Evolutionary conservation across 2,888 invertebrate genomes (phyloP), one percentile per base, ranked within the genome.

Genomic region (Cantharis rustica): DNA sequence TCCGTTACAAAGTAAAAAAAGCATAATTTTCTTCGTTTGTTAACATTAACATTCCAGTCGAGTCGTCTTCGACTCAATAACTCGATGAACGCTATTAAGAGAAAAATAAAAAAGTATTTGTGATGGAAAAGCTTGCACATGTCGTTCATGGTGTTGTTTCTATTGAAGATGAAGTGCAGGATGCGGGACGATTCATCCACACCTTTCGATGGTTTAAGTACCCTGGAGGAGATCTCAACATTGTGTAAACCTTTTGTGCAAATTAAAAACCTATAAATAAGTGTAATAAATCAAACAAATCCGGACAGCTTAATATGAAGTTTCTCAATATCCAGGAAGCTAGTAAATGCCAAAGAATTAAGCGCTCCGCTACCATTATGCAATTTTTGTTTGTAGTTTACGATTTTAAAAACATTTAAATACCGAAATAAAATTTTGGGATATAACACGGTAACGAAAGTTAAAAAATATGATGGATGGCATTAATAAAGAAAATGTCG

Each of bases 401-500:
- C 64, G 64, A 66, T 23, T 66, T 64, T 66, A n/a, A 66, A 63
- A 66, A 20, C 23, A 66, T 66, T 66, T 20, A 66, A 13, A 20
- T 66, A 20, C 23, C 64, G 5, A 66, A 66, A n/a, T 16, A 66
- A n/a, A 20, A n/a, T 66, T 66, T 66, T 66, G 23, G 23, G 23
- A 20, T 66, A 66, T 20, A 16, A 63, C 20, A 66, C 17, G 17
- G 0, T 66, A 66, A 66, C n/a, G 16, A 66, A 66, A 20, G 47
- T n/a, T 68, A 47, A 68, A 73, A 66, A 71, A 70, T 75, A 31
- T 64, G 47, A 70, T 20, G 62, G 68, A 20, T 68, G 66, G n/a
- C 62, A 70, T 70, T 70, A 70, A 74, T 63, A 69, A 74, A 64
- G 74, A 61, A 71, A 75, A 75, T 68, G 75, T 75, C 71, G 75